Evolutionary conservation across 2,888 invertebrate species (phyloP).

Genomic region (Lochmaea crataegi): DNA sequence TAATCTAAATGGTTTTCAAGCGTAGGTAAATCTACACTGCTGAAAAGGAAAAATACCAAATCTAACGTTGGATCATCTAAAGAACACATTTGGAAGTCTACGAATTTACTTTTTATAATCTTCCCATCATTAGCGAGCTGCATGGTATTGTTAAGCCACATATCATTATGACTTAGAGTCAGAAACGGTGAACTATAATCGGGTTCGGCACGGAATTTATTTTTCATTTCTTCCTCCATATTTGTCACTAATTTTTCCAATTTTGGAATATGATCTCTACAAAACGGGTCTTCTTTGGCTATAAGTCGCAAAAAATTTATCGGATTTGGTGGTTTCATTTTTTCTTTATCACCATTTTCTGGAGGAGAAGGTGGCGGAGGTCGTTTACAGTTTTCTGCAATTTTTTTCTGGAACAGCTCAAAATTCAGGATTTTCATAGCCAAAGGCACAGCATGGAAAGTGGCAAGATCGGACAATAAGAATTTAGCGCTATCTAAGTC

Average conservation of each 20-base stretch:
- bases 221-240: neutral
- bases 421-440: conserved; percentile 66
- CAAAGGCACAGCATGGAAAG: conserved; percentile 70
- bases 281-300: conserved; percentile 8
- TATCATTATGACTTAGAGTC: conserved; percentile 23
- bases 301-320: neutral
- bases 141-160: conserved; percentile 40
- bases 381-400: conserved; percentile 43
- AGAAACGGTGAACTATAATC: conserved; percentile 7
- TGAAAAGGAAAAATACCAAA: conserved; percentile 22
- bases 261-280: conserved; percentile 9
- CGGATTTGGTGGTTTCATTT: neutral
- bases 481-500: conserved; percentile 66
- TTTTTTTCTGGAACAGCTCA: conserved; percentile 59
- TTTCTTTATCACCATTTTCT: neutral
- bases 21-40: conserved; percentile 24
- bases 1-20: conserved; percentile 29
- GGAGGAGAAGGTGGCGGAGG: neutral
- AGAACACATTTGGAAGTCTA: conserved; percentile 32
- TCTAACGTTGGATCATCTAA: conserved; percentile 12
- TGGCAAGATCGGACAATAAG: conserved; percentile 66
- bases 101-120: conserved; percentile 19
- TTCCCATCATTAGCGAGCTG: conserved; percentile 3
- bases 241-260: conserved; percentile 3
- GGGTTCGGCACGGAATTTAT: neutral